Evolutionary conservation across 2,113 vertebrate genomes (phyloP), one percentile per base, ranked within the genome.

Genomic region (Sylvietta virens): DNA sequence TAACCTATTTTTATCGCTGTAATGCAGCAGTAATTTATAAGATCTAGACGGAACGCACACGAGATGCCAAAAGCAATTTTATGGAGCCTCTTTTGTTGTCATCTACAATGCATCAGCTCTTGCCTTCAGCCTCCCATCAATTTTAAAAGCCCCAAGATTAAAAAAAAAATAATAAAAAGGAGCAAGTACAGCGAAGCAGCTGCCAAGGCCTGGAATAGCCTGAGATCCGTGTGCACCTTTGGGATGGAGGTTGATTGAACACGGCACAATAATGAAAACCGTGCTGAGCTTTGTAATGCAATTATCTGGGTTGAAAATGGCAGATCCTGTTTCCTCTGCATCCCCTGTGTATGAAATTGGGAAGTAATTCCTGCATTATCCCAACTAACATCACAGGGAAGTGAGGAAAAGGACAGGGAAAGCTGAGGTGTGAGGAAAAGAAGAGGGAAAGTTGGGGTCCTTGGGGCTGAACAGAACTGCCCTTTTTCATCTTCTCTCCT

Each of bases 51-150:
- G 91, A 95, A 92, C 65, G 37, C 95, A 79, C 89, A 89, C 7
- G 39, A 95, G 90, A 91, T 94, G 94, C 96, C 94, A 96, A 93
- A 88, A 95, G 93, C 95, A 90, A 95, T 96, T 97, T 95, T 83
- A 83, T 85, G 90, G 94, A 95, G 67, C 81, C 87, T 96, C 88
- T 92, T 96, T 94, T 92, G 93, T 94, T 95, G 94, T 96, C 96
- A 90, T 95, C 90, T 95, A 96, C 92, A 96, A 90, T 88, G 93
- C 87, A 70, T 95, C 92, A 70, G 87, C 35, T 80, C 90, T 92
- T 95, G 93, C 94, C 90, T 95, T 94, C 87, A 82, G 89, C 93
- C 85, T 94, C 81, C 90, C 93, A 91, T 96, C 91, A 77, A 82
- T 88, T 95, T 96, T 94, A 93, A 96, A 94, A 92, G 62, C 90